Evolutionary conservation across 1,140 invertebrate genomes (phyloP), one percentile per base, ranked within the genome.

Genomic region (Brachionus sp.): DNA sequence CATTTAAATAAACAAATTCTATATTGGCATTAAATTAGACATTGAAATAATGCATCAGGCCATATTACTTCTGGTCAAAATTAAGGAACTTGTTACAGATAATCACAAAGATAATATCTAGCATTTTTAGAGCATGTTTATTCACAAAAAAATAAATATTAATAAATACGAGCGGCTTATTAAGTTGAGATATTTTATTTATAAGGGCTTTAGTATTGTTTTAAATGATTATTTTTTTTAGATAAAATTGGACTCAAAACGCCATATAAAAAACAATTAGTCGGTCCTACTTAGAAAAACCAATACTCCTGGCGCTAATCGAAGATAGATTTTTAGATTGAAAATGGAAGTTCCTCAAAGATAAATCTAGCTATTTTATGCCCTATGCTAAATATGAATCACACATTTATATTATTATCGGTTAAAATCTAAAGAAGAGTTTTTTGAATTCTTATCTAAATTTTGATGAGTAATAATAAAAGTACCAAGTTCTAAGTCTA

Each of bases 401-500:
- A 70, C 50, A 57, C 9, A 39, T 70, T 35, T 70, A 29, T 29
- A 29, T 29, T 29, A 37, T 37, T 37, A 70, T 39, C 66, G 37
- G 12, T 23, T 13, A 25, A 29, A 66, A 66, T 33, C 25, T 66
- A 35, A 70, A 16, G 5, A 29, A 16, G 37, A 46, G 9, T 46
- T 46, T 44, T 46, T 57, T 19, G 2, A 57, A 57, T 9, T 19
- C 50, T 57, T 57, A 57, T 57, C 50, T 25, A 57, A 57, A 57
- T 57, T 57, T 57, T 23, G 50, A 57, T 57, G 50, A 37, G 16
- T 19, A 70, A 70, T n/a, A 39, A 19, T 39, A 16, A 70, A 70
- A 70, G 66, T 70, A 70, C 66, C 37, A 70, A 70, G 66, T 70
- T 42, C 66, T 70, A 70, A 70, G 66, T 70, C 66, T 70, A 70